Evolutionary conservation across 2,113 vertebrate species (phyloP).

Genomic region (Chiloscyllium plagiosum): DNA sequence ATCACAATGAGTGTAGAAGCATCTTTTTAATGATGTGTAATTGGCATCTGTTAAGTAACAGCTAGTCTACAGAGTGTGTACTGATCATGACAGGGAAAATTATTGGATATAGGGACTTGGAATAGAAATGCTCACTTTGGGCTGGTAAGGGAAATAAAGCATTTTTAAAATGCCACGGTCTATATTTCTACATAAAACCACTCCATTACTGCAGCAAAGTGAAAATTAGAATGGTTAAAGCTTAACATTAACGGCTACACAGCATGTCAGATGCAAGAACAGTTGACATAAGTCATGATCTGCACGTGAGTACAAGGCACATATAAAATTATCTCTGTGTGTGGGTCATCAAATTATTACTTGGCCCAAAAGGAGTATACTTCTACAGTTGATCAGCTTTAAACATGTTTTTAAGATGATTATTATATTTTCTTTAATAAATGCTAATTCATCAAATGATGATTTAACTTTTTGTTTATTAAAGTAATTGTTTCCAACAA

Average conservation of each 20-base stretch:
- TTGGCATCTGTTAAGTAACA: not conserved
- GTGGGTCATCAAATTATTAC: not conserved
- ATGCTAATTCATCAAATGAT: not conserved
- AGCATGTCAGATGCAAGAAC: not conserved
- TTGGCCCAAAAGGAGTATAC: not conserved
- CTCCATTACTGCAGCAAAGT: not conserved
- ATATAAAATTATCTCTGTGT: not conserved
- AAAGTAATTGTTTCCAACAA: constrained; percentile 61
- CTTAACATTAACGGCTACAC: not conserved
- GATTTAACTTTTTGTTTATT: not conserved
- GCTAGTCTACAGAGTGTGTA: not conserved
- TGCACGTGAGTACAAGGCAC: not conserved
- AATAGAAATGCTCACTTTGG: not conserved
- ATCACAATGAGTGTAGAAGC: not conserved
- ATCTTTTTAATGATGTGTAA: not conserved
- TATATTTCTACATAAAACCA: constrained; percentile 1
- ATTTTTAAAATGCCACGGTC: not conserved
- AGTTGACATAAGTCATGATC: constrained; percentile 15
- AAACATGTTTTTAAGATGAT: constrained; percentile 2
- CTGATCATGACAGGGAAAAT: not conserved
- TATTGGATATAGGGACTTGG: not conserved
- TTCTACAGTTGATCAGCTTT: not conserved
- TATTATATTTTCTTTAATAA: not conserved
- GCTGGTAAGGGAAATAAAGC: not conserved
- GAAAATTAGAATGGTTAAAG: constrained; percentile 18